phyloP scores from a whole-genome alignment of 2,888 invertebrate species.

The Hartigia nigra region DNA sequence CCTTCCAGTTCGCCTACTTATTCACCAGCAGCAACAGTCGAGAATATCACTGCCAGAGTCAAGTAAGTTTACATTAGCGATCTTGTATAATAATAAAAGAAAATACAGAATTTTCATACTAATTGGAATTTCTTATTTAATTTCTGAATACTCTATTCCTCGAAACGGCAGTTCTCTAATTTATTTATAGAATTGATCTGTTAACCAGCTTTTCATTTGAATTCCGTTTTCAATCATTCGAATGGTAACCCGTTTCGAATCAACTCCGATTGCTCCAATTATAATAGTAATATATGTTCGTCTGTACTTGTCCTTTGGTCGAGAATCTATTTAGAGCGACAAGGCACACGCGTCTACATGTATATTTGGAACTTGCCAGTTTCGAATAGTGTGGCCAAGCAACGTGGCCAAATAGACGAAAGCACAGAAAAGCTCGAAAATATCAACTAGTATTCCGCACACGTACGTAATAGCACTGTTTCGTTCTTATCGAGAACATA shows the following conservation, averaged over 20 bases:
- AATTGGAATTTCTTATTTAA: not conserved
- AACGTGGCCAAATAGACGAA: not conserved
- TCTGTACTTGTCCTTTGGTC: not conserved
- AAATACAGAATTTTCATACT: not conserved
- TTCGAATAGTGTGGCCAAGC: constrained; percentile 40
- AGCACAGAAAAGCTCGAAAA: not conserved
- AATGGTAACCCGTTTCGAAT: not conserved
- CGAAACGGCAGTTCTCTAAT: not conserved
- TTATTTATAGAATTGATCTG: not conserved
- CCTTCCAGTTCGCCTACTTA: not conserved
- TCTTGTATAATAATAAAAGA: not conserved
- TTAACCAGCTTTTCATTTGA: not conserved
- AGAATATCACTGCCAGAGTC: not conserved
- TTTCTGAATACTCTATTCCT: not conserved
- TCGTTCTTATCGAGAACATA: not conserved
- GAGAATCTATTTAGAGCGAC: not conserved
- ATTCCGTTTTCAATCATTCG: not conserved
- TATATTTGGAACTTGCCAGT: constrained; percentile 38
- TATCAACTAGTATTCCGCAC: not conserved
- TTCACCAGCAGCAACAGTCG: not conserved
- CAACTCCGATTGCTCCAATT: not conserved
- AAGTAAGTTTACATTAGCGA: not conserved
- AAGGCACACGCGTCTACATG: constrained; percentile 5
- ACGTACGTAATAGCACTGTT: not conserved
- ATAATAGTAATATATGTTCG: not conserved